Evolutionary conservation across 2,797 vertebrate genomes (phyloP), one percentile per base, ranked within the genome.

Genomic region (Orestias chungarensis): DNA sequence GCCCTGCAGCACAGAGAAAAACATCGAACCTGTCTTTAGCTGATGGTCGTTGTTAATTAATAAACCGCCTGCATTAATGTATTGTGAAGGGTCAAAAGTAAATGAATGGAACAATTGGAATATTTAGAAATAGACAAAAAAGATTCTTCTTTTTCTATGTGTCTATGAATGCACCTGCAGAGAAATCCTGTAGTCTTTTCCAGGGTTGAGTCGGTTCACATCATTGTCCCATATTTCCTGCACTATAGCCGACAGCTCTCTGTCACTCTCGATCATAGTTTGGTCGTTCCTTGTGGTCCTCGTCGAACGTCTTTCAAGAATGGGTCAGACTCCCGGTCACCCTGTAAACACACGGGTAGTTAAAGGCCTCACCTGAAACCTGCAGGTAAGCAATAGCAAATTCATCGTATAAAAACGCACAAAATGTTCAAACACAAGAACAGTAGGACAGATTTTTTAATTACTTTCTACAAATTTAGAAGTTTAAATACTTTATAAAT

Each of bases 221-320:
- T 95, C 95, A 0, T 92, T 94, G 90, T 95, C 94, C 95, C 95
- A 95, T 4, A 95, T 89, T 59, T 93, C 84, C 91, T 95, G 94
- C 73, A 88, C 92, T 81, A 95, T 93, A 79, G 91, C 78, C 6
- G 93, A 94, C 75, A 95, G 89, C 80, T 95, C 93, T 79, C 81
- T 85, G 80, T 95, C 92, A 40, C 88, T 90, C 84, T 95, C 94
- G 20, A 85, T 93, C 94, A 94, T 94, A 68, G 55, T 89, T n/a
- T 0, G 12, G 20, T 54, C 4, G 47, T 47, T 86, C 23, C 20
- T 74, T 20, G 49, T 38, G 38, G 27, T 57, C 15, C 65, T 64
- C 64, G 68, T 81, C 64, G 73, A 17, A 12, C 67, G 5, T 74
- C 65, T 46, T 61, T 62, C 76, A 49, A 38, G 18, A 70, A 31